These are phyloP conservation scores for Agelaius phoeniceus DNA, from an alignment of 2,113 vertebrate species.

Conservation along the genomic window DNA sequence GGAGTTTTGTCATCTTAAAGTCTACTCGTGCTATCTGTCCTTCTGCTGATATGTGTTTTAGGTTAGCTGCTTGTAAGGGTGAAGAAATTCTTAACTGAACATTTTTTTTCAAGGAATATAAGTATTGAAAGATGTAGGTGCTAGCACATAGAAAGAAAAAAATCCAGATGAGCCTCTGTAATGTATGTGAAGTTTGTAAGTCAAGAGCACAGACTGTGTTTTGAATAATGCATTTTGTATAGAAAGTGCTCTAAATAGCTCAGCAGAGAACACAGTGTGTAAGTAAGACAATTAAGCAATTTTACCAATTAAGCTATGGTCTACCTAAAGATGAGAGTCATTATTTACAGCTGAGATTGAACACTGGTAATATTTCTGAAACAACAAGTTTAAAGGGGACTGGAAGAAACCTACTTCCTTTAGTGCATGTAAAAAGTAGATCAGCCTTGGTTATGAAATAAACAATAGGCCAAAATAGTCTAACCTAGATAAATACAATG, in stretches of 20 bases:
- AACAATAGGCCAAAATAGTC: constrained; percentile 3
- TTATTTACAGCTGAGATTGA: constrained; percentile 20
- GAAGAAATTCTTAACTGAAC: background rate
- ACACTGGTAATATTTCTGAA: background rate
- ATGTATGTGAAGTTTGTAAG: constrained; percentile 11
- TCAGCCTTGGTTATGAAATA: constrained; percentile 6
- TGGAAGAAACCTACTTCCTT: background rate
- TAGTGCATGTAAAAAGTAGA: background rate
- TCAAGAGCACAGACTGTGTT: constrained; percentile 38
- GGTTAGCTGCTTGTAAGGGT: background rate
- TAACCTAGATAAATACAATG: constrained; percentile 31
- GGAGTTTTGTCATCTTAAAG: constrained; percentile 59
- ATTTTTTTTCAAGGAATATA: background rate
- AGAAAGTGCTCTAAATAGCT: constrained; percentile 40
- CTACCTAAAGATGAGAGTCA: constrained; percentile 5
- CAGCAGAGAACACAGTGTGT: background rate
- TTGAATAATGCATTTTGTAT: constrained; percentile 58
- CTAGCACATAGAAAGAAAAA: background rate
- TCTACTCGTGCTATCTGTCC: background rate
- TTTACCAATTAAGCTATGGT: constrained; percentile 4
- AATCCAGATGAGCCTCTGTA: background rate
- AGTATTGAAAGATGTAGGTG: background rate
- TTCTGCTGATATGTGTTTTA: background rate
- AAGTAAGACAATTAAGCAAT: constrained; percentile 53
- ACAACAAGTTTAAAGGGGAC: background rate